Percentiles rank a stretch among this genome's conserved stretches.
These are phyloP conservation scores for Hippoglossus stenolepis DNA, from an alignment of 2,113 vertebrate species.

Conservation along the genomic window DNA sequence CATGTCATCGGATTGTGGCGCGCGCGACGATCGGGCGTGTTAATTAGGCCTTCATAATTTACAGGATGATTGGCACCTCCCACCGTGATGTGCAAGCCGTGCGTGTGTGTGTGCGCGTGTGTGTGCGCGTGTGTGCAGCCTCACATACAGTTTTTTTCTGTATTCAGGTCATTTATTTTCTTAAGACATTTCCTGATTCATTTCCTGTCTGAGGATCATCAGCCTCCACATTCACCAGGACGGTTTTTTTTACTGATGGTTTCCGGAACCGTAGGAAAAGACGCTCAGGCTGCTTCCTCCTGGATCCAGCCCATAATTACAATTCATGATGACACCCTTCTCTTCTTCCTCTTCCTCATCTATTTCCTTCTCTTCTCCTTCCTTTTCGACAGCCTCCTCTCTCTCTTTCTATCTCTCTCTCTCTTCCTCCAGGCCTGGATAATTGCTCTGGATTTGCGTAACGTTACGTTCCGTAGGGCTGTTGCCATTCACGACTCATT, in stretches of 20 bases:
- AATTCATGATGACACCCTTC: slow-evolving; percentile 70
- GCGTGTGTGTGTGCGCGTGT: slow-evolving; percentile 25
- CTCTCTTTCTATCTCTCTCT: too few species aligned
- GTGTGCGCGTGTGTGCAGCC: slow-evolving; percentile 13
- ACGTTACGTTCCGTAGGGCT: background rate
- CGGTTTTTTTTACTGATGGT: slow-evolving; percentile 5
- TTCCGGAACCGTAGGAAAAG: slow-evolving; percentile 20
- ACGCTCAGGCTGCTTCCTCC: slow-evolving; percentile 31
- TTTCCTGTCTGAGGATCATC: slow-evolving; percentile 1
- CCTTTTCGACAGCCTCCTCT: background rate
- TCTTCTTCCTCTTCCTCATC: too few species aligned
- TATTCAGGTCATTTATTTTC: slow-evolving; percentile 20
- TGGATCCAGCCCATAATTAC: slow-evolving; percentile 56
- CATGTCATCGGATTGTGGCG: background rate
- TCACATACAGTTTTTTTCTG: background rate
- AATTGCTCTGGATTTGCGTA: slow-evolving; percentile 13
- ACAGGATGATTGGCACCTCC: slow-evolving; percentile 74
- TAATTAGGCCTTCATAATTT: slow-evolving; percentile 70
- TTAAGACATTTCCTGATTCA: slow-evolving; percentile 8
- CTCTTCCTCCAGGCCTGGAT: slow-evolving; percentile 12
- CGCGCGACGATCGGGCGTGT: slow-evolving; percentile 3
- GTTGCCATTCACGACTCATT: slow-evolving; percentile 52
- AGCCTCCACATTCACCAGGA: background rate
- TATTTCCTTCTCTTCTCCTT: background rate
- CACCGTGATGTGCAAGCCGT: slow-evolving; percentile 62